Percentiles rank a stretch among this genome's conserved stretches.
Conservation (phyloP, 2,888 invertebrate species). For the Bombylius discolor region DNA sequence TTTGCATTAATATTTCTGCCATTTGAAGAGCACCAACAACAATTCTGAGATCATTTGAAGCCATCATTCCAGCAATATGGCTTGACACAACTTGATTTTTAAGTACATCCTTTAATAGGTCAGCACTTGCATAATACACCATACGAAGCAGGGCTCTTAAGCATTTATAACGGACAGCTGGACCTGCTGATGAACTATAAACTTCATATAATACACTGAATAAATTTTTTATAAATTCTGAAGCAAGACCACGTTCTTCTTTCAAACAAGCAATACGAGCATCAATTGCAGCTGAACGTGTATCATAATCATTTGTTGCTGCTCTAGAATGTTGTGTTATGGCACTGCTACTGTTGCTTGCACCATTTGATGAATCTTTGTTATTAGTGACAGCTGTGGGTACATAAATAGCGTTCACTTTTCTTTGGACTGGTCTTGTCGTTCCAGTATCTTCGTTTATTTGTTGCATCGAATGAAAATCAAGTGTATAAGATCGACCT, state of each 20-base stretch:
- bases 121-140: constrained; percentile 86
- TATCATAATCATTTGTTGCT: not conserved
- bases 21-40: constrained; percentile 95
- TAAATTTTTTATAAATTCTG: constrained; percentile 61
- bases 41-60: constrained; percentile 89
- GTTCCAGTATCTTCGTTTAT: constrained; percentile 97
- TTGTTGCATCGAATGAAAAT: constrained; percentile 95
- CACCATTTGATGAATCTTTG: not conserved
- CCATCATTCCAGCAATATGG: constrained; percentile 97
- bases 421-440: constrained; percentile 78
- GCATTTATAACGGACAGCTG: constrained; percentile 93
- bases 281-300: constrained; percentile 34
- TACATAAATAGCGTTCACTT: constrained; percentile 50
- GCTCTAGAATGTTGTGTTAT: not conserved
- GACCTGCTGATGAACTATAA: constrained; percentile 95
- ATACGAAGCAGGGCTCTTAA: constrained; percentile 89
- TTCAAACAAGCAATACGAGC: constrained; percentile 56
- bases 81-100: constrained; percentile 74
- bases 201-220: constrained; percentile 95
- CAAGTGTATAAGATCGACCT: constrained; percentile 89
- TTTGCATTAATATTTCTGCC: constrained; percentile 93
- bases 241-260: constrained; percentile 56
- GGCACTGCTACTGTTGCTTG: constrained; percentile 11
- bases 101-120: constrained; percentile 63
- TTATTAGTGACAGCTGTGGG: constrained; percentile 14